Base-by-base conservation (phyloP, 1,140 invertebrate genomes). In the Antheraea pernyi region DNA sequence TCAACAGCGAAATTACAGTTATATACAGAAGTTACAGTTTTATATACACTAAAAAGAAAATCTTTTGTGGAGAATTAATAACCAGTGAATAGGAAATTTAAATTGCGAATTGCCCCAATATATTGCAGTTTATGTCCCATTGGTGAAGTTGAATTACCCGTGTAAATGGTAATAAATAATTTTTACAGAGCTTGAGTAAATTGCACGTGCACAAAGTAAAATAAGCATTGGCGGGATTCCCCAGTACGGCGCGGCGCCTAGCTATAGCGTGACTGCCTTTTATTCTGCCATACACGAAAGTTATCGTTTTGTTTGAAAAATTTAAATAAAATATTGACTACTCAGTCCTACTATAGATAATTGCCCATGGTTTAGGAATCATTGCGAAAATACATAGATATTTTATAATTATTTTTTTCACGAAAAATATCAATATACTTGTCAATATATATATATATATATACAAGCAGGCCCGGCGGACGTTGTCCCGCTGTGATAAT, bases 231-330 rank as follows among this genome's bases (percentile, higher is more conserved):
- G 62, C 65, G 79, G 81, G 78, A 85, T 73, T 80, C 74, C 79
- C 81, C 77, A 64, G 42, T 39, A 58, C 46, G 46, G 46, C 46
- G 46, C 70, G 77, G 76, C 76, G 76, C 79, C 80, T 65, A 13
- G 30, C 65, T 36, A 67, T 81, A 60, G 76, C 83, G 81, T 84
- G 83, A 81, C 77, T 74, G 68, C 67, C 73, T 70, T 53, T 53
- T 82, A 80, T 74, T 78, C 73, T 65, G 70, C 66, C 72, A 75
- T 74, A 80, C 82, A 79, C 79, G 79, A 73, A 80, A 81, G 68
- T 77, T 76, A 74, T 66, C 73, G 69, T 79, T 80, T 78, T 71
- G 70, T 66, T 72, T 73, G 76, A 78, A 74, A 81, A 81, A 80
- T 79, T 84, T 72, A 73, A 71, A 73, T 77, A 71, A 53, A 72